phyloP scores from a whole-genome alignment of 2,888 invertebrate species.

The Fragum fragum region DNA sequence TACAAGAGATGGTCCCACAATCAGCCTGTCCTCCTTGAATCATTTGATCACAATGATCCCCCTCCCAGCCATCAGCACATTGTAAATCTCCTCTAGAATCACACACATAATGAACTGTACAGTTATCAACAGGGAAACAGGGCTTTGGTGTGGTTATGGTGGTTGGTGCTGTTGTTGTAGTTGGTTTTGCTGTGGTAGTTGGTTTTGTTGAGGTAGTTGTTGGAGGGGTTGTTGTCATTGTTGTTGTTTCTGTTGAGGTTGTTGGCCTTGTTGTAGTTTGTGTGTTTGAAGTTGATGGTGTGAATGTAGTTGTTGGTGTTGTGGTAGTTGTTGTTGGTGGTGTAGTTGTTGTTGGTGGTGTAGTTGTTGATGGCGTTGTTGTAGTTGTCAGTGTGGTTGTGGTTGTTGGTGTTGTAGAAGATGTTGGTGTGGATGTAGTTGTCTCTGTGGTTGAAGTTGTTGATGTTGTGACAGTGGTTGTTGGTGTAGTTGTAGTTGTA shows the following conservation, averaged over 20 bases:
- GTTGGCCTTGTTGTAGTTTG: background rate
- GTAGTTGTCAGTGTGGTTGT: background rate
- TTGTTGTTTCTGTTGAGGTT: background rate
- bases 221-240: background rate
- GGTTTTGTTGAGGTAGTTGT: slow-evolving; percentile 49
- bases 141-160: slow-evolving; percentile 44
- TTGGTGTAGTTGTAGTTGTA: background rate
- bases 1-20: slow-evolving; percentile 41
- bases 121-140: slow-evolving; percentile 40
- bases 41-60: slow-evolving; percentile 40
- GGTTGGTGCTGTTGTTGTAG: slow-evolving; percentile 33
- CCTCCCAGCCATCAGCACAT: slow-evolving; percentile 52
- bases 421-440: background rate
- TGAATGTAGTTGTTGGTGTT: background rate
- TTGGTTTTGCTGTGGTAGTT: slow-evolving; percentile 38
- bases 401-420: background rate
- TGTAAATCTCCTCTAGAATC: slow-evolving; percentile 33
- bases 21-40: slow-evolving; percentile 46
- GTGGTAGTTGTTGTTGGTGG: background rate
- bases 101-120: slow-evolving; percentile 53
- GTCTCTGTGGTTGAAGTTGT: background rate
- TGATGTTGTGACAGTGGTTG: background rate
- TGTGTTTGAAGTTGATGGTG: background rate
- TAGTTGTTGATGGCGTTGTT: background rate
- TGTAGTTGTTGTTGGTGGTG: background rate